These are phyloP conservation scores for Cantharis flavilabris DNA, from an alignment of 2,888 invertebrate species.

Conservation along the genomic window DNA sequence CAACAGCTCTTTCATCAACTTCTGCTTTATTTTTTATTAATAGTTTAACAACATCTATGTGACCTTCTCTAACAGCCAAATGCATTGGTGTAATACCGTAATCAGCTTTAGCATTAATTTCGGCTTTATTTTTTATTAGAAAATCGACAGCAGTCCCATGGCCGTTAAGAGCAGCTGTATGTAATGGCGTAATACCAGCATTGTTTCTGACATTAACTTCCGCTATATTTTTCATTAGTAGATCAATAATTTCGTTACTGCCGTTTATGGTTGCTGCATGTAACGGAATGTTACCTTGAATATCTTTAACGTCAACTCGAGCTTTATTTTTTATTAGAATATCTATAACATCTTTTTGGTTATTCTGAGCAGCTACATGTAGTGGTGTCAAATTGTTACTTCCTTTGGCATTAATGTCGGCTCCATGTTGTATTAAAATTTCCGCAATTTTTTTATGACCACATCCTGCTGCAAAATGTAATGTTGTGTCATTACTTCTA, in stretches of 20 bases:
- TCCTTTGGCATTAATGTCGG: neutral
- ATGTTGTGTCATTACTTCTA: conserved; percentile 79
- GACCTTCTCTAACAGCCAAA: conserved; percentile 46
- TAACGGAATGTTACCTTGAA: neutral
- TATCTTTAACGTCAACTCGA: neutral
- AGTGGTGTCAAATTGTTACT: neutral
- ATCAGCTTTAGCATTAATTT: conserved; percentile 76
- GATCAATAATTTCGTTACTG: conserved; percentile 58
- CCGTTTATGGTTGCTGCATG: conserved; percentile 55
- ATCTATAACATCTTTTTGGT: neutral
- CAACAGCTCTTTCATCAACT: too few relatives aligned
- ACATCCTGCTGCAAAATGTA: conserved; percentile 84
- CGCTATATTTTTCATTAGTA: conserved; percentile 77
- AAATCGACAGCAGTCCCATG: conserved; percentile 73
- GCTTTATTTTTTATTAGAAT: neutral
- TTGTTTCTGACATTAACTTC: conserved; percentile 86
- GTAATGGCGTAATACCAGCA: conserved; percentile 84
- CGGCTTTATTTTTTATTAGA: conserved; percentile 66
- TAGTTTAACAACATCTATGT: too few relatives aligned
- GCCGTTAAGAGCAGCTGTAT: conserved; percentile 83
- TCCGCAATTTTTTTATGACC: conserved; percentile 74
- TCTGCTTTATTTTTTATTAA: too few relatives aligned
- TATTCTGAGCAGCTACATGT: neutral
- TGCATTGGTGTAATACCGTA: conserved; percentile 83
- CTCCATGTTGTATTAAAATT: conserved; percentile 53